These are phyloP conservation scores for Arothron firmamentum DNA, from an alignment of 2,113 vertebrate species.

Conservation along the genomic window DNA sequence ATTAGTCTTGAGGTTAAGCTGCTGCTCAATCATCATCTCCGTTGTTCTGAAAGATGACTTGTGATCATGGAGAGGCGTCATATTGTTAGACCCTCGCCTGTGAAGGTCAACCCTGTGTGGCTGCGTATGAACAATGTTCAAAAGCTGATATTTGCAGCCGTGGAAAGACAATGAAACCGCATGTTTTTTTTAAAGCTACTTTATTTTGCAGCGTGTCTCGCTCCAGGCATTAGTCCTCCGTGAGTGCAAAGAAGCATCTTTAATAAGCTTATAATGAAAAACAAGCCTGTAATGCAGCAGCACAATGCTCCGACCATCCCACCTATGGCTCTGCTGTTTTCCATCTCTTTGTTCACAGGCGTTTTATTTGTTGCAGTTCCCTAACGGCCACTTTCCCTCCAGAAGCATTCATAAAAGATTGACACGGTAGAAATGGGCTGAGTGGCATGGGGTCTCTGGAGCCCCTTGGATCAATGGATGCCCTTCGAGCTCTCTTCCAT, in stretches of 20 bases:
- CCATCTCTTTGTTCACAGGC: conserved; percentile 46
- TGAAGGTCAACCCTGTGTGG: not conserved
- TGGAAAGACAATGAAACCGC: conserved; percentile 4
- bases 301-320: conserved; percentile 16
- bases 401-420: conserved; percentile 62
- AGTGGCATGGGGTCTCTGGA: conserved; percentile 59
- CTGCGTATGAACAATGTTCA: not conserved
- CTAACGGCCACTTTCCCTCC: conserved; percentile 46
- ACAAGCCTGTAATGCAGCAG: conserved; percentile 27
- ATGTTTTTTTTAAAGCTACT: not conserved
- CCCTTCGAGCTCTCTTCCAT: conserved; percentile 53
- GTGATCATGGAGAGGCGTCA: not conserved
- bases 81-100: not conserved
- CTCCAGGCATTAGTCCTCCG: conserved; percentile 23
- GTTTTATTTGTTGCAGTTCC: conserved; percentile 46
- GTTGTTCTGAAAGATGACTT: not conserved
- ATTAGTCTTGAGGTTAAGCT: not conserved
- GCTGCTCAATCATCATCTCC: not conserved
- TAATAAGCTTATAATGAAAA: conserved; percentile 56
- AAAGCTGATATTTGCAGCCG: conserved; percentile 12
- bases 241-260: conserved; percentile 23
- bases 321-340: conserved; percentile 11
- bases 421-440: conserved; percentile 53
- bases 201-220: conserved; percentile 19
- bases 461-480: conserved; percentile 58